Evolutionary conservation across 1,140 invertebrate genomes (phyloP), one percentile per base, ranked within the genome.

Genomic region (Steinernema feltiae): DNA sequence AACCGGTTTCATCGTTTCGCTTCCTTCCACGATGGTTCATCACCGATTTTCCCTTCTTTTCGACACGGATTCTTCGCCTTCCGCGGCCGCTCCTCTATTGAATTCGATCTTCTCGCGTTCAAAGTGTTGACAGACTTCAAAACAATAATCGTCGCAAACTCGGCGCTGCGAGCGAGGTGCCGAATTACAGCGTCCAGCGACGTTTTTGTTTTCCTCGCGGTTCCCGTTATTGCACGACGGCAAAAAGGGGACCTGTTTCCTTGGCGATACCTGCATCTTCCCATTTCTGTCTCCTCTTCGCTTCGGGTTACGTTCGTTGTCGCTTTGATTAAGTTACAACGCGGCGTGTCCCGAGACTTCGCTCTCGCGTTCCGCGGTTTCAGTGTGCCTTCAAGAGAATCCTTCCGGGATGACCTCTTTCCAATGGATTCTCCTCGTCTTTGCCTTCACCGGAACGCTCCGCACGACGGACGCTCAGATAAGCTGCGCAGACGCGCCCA

Each of bases 401-500:
- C 7, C 41, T n/a, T 46, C 41, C 7, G 41, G 7, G 41, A 46
- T 46, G 41, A 46, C 7, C 41, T n/a, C 7, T 46, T 46, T n/a
- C 41, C 41, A 46, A n/a, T 46, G 41, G 41, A 46, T 46, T 46
- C 41, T 46, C 7, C 41, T 46, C 7, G 7, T 46, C 7, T 7
- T 46, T n/a, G 41, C 41, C 41, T 7, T 46, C 7, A n/a, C 41
- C 41, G 41, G 41, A n/a, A n/a, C n/a, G 41, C 41, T 46, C 7
- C 7, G 41, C 7, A n/a, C 7, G 7, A 27, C 53, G 15, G 53
- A 27, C 69, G 74, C 81, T 1, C 82, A 82, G 30, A 30, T 78
- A 30, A 75, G 78, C 69, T 84, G 83, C 74, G 76, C 79, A 1
- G 63, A 53, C 21, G 83, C 83, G 0, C 83, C 83, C 1, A 83